Base-by-base conservation (phyloP, 2,797 vertebrate species). In the Telmatherina bonti region DNA sequence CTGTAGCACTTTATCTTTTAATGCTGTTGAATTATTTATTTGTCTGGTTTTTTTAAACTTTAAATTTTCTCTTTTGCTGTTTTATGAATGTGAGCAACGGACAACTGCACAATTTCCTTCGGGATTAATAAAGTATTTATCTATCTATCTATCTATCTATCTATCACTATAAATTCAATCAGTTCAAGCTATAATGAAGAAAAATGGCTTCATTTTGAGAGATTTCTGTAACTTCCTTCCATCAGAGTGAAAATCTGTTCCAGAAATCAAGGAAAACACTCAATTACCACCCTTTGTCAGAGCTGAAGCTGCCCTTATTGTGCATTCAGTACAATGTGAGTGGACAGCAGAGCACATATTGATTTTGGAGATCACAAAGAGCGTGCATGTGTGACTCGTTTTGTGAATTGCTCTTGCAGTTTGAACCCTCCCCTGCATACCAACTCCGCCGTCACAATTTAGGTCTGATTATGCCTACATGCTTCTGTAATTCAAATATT, bases 401-500 rank as follows among this genome's bases (percentile, higher is more conserved):
- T 87, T 84, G 62, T 57, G 68, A 85, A 90, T 81, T 67, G 76
- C 67, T 45, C 66, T 70, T 75, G 76, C 67, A 78, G 73, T 88
- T 82, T 77, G 52, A 62, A 36, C n/a, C 35, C 16, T 18, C 10
- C 26, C 67, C 70, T 51, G 51, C 70, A 55, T 45, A 57, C 31
- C 49, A 57, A 63, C 62, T 43, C 75, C 67, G 63, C 72, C 79
- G 76, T 85, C 83, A 77, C 85, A 85, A 91, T 92, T 90, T 86
- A 81, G 83, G 67, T 74, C 88, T 89, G 91, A 93, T 92, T 93
- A 91, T 74, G 70, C 76, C 85, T 90, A 87, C 86, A 83, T 87
- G 80, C 88, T 84, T 78, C 58, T 73, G 76, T 85, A 90, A 91
- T 93, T 90, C 88, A 84, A 93, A 93, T 92, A 89, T 92, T 92